Evolutionary conservation across 2,888 invertebrate species (phyloP), one percentile per base, ranked within the genome.

Genomic region (Stratiomys singularior): DNA sequence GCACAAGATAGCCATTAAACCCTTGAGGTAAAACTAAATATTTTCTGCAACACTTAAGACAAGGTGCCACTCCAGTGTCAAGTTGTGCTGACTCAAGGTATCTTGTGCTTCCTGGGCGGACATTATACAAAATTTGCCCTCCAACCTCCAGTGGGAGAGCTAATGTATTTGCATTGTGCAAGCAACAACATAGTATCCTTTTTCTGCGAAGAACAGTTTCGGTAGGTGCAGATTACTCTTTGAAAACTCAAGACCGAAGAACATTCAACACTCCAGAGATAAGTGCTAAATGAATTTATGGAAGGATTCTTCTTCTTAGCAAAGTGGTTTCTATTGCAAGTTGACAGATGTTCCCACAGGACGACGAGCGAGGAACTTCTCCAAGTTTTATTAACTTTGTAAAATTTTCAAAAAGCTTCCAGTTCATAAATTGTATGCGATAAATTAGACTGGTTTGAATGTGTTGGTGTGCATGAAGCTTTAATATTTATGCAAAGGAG

Each of bases 251-350:
- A 25, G 23, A 60, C 11, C 58, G n/a, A 60, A 60, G 9, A 60
- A 60, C 9, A 21, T 18, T 25, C 25, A 21, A 25, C 21, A 18
- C 58, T 60, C 25, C 23, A 5, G 25, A 60, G 58, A 60, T 60
- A 60, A 60, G 58, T 60, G 58, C 58, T 60, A 60, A 60, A 60
- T 60, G 58, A 60, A 60, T 23, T 60, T 60, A 60, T 60, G 23
- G 25, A 60, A 60, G 18, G 37, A 37, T 37, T 37, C 52, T 5
- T 18, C 11, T 60, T 60, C 58, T 60, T 25, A 21, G 58, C 11
- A 60, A 60, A 60, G 58, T 60, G 58, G 23, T 60, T 60, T 60
- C 13, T 23, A 60, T 23, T 21, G 58, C 25, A 25, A 60, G 11
- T 18, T 60, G 25, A 60, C 58, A 60, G 23, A 60, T 25, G 23